These are phyloP conservation scores for Oligia fasciuncula DNA, from an alignment of 2,888 invertebrate species.

Conservation along the genomic window DNA sequence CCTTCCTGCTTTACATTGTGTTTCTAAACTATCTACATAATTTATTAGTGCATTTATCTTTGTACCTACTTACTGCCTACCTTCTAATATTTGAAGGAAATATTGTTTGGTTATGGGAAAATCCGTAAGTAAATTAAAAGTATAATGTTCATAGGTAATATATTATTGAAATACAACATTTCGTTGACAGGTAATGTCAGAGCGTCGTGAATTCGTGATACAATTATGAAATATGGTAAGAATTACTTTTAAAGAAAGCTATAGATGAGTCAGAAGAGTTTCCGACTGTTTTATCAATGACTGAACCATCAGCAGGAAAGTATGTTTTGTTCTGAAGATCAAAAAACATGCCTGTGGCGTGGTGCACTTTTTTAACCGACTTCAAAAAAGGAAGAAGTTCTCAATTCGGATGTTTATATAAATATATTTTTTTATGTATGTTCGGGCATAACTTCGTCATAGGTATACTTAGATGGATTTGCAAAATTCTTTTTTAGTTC, in stretches of 20 bases:
- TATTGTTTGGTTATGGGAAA: not conserved
- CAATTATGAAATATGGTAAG: not conserved
- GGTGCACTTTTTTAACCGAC: too few relatives aligned
- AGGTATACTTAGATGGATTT: too few relatives aligned
- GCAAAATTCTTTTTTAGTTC: too few relatives aligned
- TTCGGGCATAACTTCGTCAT: too few relatives aligned
- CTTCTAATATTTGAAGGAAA: not conserved
- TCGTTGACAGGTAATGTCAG: not conserved
- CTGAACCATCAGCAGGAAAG: not conserved
- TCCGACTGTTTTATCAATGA: not conserved
- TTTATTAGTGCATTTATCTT: constrained; percentile 53
- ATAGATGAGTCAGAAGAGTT: not conserved
- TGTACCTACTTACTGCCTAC: not conserved
- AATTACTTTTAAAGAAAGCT: not conserved
- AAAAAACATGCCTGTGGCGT: too few relatives aligned
- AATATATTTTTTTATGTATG: too few relatives aligned
- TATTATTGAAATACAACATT: constrained; percentile 13
- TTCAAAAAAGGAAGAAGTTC: too few relatives aligned
- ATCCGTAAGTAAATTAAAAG: not conserved
- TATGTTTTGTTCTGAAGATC: not conserved
- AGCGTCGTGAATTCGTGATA: not conserved
- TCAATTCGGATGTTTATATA: too few relatives aligned
- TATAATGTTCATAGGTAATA: not conserved
- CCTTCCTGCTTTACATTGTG: constrained; percentile 39
- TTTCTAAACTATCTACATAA: constrained; percentile 40